Evolutionary conservation across 2,113 vertebrate genomes (phyloP).

Genomic region (Lepisosteus oculatus): DNA sequence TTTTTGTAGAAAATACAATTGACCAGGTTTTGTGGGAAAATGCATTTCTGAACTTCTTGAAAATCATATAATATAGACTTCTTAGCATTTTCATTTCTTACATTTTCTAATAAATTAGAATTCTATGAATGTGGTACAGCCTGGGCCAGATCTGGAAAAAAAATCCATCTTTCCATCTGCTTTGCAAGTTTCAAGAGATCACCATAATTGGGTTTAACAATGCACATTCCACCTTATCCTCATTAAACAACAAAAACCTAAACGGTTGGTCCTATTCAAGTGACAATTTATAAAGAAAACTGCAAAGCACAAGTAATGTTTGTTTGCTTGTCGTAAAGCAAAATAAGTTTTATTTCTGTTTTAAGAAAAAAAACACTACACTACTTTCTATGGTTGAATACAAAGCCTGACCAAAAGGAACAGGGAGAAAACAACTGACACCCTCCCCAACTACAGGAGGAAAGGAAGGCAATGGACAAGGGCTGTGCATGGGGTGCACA

Average conservation of each 20-base stretch:
- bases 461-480: not conserved
- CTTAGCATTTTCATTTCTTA: too few species aligned
- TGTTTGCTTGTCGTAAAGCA: conserved; percentile 20
- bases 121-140: conserved; percentile 30
- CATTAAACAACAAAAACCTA: not conserved
- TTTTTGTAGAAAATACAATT: too few species aligned
- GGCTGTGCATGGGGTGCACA: not conserved
- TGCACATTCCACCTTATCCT: conserved; percentile 12
- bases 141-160: conserved; percentile 6
- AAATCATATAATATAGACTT: too few species aligned
- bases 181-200: not conserved
- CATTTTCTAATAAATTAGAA: conserved; percentile 38
- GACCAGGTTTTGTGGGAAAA: too few species aligned
- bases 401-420: conserved; percentile 7
- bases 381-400: conserved; percentile 40
- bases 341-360: conserved; percentile 32
- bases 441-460: not conserved
- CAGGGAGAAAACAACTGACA: not conserved
- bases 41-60: too few species aligned
- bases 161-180: conserved; percentile 21
- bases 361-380: conserved; percentile 24
- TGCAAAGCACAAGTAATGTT: conserved; percentile 25
- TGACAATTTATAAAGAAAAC: conserved; percentile 13
- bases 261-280: too few species aligned
- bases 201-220: conserved; percentile 20